Conservation (phyloP, 2,888 invertebrate genomes). For the Sphaerophoria taeniata region DNA sequence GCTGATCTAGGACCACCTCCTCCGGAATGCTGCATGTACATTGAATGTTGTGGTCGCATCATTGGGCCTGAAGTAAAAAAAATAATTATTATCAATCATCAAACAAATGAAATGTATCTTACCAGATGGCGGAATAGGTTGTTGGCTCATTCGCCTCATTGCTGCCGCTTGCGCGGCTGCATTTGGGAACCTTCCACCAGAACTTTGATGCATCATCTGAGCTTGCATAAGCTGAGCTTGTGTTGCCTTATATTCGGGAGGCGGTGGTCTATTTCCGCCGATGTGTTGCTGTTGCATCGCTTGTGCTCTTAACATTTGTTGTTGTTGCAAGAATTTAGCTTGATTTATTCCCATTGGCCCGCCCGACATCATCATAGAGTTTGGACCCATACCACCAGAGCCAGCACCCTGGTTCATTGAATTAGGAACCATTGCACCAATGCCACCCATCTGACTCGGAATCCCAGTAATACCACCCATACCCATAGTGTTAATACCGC, state of each 20-base stretch:
- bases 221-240: conserved; percentile 83
- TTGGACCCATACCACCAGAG: conserved; percentile 74
- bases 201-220: conserved; percentile 84
- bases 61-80: conserved; percentile 84
- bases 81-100: not conserved
- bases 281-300: conserved; percentile 83
- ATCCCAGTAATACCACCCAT: conserved; percentile 76
- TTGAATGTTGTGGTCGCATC: conserved; percentile 86
- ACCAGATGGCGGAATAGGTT: conserved; percentile 89
- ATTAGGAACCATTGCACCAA: conserved; percentile 78
- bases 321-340: conserved; percentile 88
- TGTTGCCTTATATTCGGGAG: conserved; percentile 92
- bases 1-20: conserved; percentile 79
- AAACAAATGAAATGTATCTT: conserved; percentile 73
- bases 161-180: conserved; percentile 84
- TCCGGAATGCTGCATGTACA: conserved; percentile 84
- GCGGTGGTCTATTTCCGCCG: conserved; percentile 88
- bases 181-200: conserved; percentile 84
- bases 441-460: conserved; percentile 74
- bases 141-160: conserved; percentile 88
- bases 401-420: conserved; percentile 78
- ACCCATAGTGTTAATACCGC: conserved; percentile 75
- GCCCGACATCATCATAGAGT: conserved; percentile 75
- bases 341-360: conserved; percentile 83
- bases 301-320: conserved; percentile 84